Evolutionary conservation across 2,797 vertebrate species (phyloP).

Genomic region (Phalloptychus januarius): DNA sequence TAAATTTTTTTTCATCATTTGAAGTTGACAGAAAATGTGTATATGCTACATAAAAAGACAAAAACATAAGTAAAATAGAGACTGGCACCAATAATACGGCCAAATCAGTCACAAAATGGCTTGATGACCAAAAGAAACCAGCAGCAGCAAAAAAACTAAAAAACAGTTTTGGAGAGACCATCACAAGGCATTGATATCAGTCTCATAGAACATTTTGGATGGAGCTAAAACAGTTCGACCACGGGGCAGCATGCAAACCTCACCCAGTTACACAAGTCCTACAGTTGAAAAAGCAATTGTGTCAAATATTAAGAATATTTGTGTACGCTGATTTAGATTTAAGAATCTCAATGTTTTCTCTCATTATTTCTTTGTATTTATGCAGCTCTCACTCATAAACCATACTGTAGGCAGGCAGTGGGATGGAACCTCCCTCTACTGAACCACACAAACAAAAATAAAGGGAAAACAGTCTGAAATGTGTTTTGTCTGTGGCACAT

Average conservation of each 20-base stretch:
- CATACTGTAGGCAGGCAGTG: neutral
- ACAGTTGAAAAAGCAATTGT: neutral
- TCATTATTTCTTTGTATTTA: neutral
- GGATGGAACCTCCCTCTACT: neutral
- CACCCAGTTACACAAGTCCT: neutral
- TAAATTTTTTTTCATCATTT: neutral
- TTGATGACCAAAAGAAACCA: neutral
- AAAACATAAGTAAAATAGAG: neutral
- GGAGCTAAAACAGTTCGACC: neutral
- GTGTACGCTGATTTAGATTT: too few relatives aligned
- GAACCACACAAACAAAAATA: slow-evolving; percentile 4
- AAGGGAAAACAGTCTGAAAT: neutral
- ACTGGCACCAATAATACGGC: neutral
- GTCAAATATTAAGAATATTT: neutral
- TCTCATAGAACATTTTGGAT: neutral
- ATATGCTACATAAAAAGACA: neutral
- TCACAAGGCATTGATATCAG: neutral
- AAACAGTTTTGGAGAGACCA: neutral
- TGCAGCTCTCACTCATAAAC: neutral
- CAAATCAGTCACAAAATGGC: neutral
- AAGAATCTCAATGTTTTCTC: neutral
- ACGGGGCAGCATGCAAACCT: neutral
- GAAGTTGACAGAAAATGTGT: neutral
- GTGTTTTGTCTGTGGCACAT: slow-evolving; percentile 7
- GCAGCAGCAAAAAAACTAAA: neutral